Evolutionary conservation across 2,888 invertebrate species (phyloP).

Genomic region (Stictocephala bisonia): DNA sequence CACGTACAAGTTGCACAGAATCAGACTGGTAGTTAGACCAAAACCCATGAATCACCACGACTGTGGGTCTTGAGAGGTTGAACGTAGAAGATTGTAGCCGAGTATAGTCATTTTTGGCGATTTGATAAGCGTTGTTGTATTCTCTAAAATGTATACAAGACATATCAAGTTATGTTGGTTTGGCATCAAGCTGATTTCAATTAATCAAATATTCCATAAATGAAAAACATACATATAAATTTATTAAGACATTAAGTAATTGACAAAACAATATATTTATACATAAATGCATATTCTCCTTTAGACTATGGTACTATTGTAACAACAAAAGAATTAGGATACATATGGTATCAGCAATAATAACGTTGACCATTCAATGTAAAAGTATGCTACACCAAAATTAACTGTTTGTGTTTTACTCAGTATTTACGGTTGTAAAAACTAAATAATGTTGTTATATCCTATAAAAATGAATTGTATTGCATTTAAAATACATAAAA

Average conservation of each 20-base stretch:
- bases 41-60: slow-evolving; percentile 1
- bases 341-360: too few species aligned
- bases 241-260: not conserved
- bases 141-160: not conserved
- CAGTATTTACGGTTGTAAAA: too few species aligned
- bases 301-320: too few species aligned
- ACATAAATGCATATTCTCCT: too few species aligned
- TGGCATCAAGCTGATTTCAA: too few species aligned
- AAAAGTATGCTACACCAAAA: too few species aligned
- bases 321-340: not conserved
- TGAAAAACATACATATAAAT: not conserved
- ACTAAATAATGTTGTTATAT: too few species aligned
- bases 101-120: not conserved
- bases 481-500: too few species aligned
- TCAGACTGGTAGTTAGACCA: slow-evolving; percentile 11
- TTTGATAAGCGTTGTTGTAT: slow-evolving; percentile 12
- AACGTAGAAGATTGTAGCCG: not conserved
- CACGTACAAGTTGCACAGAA: slow-evolving; percentile 3
- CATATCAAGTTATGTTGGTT: too few species aligned
- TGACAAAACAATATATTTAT: not conserved
- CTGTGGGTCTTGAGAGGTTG: not conserved
- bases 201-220: not conserved
- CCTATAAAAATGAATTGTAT: too few species aligned
- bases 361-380: too few species aligned
- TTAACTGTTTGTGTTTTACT: too few species aligned